Conservation (phyloP, 2,888 invertebrate genomes). For the Pharmacophagus antenor region DNA sequence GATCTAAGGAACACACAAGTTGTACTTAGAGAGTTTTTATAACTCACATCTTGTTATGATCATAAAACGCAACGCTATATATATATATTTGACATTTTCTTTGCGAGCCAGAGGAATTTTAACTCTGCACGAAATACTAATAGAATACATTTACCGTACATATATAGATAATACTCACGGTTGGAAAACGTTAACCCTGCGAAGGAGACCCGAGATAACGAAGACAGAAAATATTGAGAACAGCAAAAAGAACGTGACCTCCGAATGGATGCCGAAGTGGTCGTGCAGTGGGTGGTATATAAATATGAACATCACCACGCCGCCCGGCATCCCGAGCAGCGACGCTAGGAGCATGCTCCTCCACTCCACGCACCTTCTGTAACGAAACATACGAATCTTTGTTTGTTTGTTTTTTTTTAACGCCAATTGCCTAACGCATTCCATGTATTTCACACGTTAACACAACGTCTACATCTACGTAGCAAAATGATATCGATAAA, state of each 20-base stretch:
- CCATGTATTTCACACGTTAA: no score
- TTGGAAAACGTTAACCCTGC: slow-evolving; percentile 49
- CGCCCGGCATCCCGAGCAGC: slow-evolving; percentile 86
- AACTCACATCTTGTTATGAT: no score
- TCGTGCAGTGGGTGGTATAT: slow-evolving; percentile 91
- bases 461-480: no score
- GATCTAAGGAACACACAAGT: no score
- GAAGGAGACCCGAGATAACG: slow-evolving; percentile 82
- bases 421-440: no score
- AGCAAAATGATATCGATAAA: no score
- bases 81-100: no score
- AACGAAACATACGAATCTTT: background rate
- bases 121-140: no score
- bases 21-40: no score
- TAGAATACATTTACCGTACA: background rate
- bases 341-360: slow-evolving; percentile 78
- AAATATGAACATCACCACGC: slow-evolving; percentile 85
- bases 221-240: slow-evolving; percentile 81
- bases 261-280: slow-evolving; percentile 83
- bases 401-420: no score
- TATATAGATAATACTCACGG: slow-evolving; percentile 43
- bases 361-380: slow-evolving; percentile 52
- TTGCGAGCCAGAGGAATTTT: no score
- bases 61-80: no score
- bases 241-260: slow-evolving; percentile 85